Conservation (phyloP, 1,140 invertebrate species). For the Hermatobates lingyangjiaoensis region DNA sequence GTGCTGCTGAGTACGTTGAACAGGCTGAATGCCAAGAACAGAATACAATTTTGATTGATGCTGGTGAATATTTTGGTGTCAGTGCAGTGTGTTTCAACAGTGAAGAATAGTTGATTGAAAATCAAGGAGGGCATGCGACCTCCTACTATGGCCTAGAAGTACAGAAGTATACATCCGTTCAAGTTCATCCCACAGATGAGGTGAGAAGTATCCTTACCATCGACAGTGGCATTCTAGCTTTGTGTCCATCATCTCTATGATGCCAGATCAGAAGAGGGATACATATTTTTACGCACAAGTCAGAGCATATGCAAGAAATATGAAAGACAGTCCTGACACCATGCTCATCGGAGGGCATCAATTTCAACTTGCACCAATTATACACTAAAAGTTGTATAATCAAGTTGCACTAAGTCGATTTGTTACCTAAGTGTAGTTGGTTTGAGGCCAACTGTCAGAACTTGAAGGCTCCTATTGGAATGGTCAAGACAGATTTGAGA, state of each 20-base stretch:
- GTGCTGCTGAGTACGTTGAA: conserved; percentile 2
- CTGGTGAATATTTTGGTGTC: conserved; percentile 68
- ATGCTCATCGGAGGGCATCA: conserved; percentile 82
- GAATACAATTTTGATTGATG: conserved; percentile 60
- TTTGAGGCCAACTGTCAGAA: no score
- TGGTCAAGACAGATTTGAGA: no score
- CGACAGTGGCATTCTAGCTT: conserved; percentile 59
- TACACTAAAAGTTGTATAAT: no score
- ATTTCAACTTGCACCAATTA: conserved; percentile 65
- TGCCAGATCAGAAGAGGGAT: conserved; percentile 72
- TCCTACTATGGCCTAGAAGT: conserved; percentile 76
- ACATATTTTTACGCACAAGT: conserved; percentile 71
- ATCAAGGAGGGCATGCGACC: conserved; percentile 85
- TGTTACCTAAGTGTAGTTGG: no score
- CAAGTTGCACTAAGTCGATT: no score
- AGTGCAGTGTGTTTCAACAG: conserved; percentile 70
- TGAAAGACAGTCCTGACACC: conserved; percentile 38
- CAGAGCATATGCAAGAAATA: conserved; percentile 71
- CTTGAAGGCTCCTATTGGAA: no score
- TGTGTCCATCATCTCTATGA: conserved; percentile 61
- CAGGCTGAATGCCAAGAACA: conserved; percentile 38
- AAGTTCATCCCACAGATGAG: conserved; percentile 75
- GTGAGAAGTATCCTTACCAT: conserved; percentile 65
- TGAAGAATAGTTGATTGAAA: conserved; percentile 78
- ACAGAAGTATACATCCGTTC: conserved; percentile 85